phyloP scores from a whole-genome alignment of 2,797 vertebrate genomes.

The Myotis pilosus region DNA sequence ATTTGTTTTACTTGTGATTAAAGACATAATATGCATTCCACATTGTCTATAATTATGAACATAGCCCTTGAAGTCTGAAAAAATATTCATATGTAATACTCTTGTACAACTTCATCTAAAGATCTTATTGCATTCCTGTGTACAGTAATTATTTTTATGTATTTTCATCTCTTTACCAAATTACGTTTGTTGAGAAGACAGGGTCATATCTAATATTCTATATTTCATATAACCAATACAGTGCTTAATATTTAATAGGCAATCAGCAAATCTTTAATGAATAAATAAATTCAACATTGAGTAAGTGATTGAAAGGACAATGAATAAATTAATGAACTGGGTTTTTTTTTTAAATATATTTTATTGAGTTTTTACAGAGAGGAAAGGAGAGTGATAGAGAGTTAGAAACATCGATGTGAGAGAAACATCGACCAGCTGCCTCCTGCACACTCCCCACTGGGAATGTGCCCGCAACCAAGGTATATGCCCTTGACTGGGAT shows the following conservation, averaged over 20 bases:
- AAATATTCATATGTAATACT: background rate
- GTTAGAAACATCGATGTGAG: too few species aligned
- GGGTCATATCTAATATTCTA: background rate
- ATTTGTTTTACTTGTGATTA: background rate
- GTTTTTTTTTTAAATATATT: too few species aligned
- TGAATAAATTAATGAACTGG: background rate
- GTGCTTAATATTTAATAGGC: background rate
- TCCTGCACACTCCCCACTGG: too few species aligned
- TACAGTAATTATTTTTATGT: background rate
- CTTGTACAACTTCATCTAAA: background rate
- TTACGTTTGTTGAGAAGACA: background rate
- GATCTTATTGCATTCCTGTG: background rate
- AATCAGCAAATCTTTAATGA: slow-evolving; percentile 6
- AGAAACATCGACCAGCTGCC: too few species aligned
- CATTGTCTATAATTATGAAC: background rate
- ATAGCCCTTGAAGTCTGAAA: background rate
- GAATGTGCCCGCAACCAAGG: too few species aligned
- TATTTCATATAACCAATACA: background rate
- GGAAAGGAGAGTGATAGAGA: too few species aligned
- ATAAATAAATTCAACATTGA: background rate
- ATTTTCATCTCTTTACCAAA: background rate
- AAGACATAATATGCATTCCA: background rate
- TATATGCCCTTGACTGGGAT: too few species aligned
- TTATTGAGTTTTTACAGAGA: too few species aligned
- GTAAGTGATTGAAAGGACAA: background rate